Conservation (phyloP, 2,113 vertebrate genomes). For the Pseudorhombus dupliciocellatus region DNA sequence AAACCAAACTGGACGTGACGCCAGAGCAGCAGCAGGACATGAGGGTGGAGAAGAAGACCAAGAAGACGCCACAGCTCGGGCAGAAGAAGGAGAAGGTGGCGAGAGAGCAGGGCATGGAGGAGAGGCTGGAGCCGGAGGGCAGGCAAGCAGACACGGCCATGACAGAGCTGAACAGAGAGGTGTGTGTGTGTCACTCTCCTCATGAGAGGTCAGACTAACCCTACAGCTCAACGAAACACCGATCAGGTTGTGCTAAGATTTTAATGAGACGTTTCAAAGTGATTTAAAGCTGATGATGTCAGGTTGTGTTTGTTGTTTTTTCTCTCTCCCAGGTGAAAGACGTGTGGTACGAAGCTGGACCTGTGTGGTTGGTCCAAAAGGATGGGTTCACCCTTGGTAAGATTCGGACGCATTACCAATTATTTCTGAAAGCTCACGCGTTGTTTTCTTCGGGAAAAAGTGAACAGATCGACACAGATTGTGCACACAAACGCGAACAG, state of each 20-base stretch:
- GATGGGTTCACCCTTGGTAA: slow-evolving; percentile 88
- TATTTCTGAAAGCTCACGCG: no score
- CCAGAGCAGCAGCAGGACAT: slow-evolving; percentile 26
- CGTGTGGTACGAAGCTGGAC: slow-evolving; percentile 90
- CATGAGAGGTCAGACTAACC: neutral
- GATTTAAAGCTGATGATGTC: no score
- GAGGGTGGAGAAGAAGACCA: slow-evolving; percentile 17
- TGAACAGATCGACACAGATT: no score
- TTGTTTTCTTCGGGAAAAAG: no score
- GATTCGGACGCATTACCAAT: slow-evolving; percentile 7
- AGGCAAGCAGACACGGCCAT: slow-evolving; percentile 40
- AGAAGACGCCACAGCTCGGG: slow-evolving; percentile 4
- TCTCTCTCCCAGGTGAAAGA: slow-evolving; percentile 71
- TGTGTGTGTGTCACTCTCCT: neutral
- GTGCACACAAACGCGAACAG: no score
- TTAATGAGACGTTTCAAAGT: no score
- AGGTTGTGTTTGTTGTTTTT: no score
- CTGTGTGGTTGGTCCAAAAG: slow-evolving; percentile 90
- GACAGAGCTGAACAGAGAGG: slow-evolving; percentile 53
- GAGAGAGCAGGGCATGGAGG: slow-evolving; percentile 44
- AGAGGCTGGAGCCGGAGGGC: slow-evolving; percentile 67
- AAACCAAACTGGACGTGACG: slow-evolving; percentile 15
- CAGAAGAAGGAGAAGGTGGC: neutral
- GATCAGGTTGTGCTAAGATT: no score
- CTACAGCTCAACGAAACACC: no score